Evolutionary conservation across 2,113 vertebrate species (phyloP), one percentile per base, ranked within the genome.

Genomic region (Tetraodon nigroviridis): DNA sequence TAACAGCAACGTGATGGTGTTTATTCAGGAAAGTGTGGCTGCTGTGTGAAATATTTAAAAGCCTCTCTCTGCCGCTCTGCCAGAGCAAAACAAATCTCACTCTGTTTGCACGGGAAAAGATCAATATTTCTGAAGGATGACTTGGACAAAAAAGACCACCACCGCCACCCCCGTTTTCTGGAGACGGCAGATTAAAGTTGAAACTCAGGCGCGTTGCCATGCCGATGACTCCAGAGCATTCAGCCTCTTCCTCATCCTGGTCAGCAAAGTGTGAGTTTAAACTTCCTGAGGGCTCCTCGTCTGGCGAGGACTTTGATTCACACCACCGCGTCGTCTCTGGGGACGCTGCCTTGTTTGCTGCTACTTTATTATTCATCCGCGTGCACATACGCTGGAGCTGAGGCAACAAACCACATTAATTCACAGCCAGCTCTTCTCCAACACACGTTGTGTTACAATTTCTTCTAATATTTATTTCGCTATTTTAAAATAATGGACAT

Each of bases 21-120:
- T 51, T 69, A 76, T 76, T 67, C 64, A 53, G 42, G 10, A 21
- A 55, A 54, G 15, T 16, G 18, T 64, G 8, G 19, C 32, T 22
- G 13, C 44, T 55, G 46, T 50, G 51, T 73, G 48, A 77, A 71
- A 77, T 80, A 67, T 83, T 74, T 61, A 22, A 66, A 61, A 47
- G 47, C 44, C 55, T 61, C 15, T 54, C 55, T 61, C 15, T 54
- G 66, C 40, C 65, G 62, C 54, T 18, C 32, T 1, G 15, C 53
- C 12, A 8, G 56, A 58, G 60, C 47, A 68, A 69, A 58, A 64
- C 53, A 27, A 71, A 69, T 22, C 13, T n/a, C 20, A 16, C 37
- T 67, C 46, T 76, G 63, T 63, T 53, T 51, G 41, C 27, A 42
- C 59, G 50, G 52, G 51, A 22, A 24, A 4, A 46, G 42, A 61